Evolutionary conservation across 1,140 invertebrate species (phyloP).

Genomic region (Cydia amplana): DNA sequence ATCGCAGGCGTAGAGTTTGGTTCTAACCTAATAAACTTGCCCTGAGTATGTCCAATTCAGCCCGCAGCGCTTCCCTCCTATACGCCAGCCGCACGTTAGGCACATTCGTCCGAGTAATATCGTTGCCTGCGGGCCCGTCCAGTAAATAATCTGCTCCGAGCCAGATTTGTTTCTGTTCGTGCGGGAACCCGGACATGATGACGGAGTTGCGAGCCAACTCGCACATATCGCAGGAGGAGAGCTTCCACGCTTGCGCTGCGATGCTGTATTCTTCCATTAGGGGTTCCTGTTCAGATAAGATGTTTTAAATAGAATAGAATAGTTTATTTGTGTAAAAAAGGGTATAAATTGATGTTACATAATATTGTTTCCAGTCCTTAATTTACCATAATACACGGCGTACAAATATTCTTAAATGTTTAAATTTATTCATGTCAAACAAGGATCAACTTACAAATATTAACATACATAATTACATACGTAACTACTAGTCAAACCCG

Average conservation of each 20-base stretch:
- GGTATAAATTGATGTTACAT: too few relatives aligned
- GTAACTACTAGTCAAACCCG: too few relatives aligned
- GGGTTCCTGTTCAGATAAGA: slow-evolving; percentile 85
- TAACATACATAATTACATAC: too few relatives aligned
- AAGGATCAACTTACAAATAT: too few relatives aligned
- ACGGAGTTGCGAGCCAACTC: slow-evolving; percentile 97
- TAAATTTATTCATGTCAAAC: too few relatives aligned
- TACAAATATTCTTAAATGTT: too few relatives aligned
- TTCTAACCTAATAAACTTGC: not conserved
- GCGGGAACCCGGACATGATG: slow-evolving; percentile 97
- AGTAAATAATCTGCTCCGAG: not conserved
- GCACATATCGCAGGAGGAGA: slow-evolving; percentile 98
- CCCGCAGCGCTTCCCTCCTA: not conserved
- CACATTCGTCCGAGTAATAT: slow-evolving; percentile 23
- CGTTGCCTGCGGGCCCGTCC: slow-evolving; percentile 23
- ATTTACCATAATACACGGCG: too few relatives aligned
- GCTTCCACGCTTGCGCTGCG: slow-evolving; percentile 98
- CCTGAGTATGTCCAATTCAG: slow-evolving; percentile 14
- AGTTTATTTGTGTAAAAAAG: too few relatives aligned
- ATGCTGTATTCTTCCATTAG: slow-evolving; percentile 99
- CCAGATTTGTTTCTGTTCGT: slow-evolving; percentile 76
- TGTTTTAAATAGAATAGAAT: too few relatives aligned
- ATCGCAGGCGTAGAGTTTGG: slow-evolving; percentile 84
- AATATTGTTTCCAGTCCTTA: too few relatives aligned
- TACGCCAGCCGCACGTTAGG: slow-evolving; percentile 15